Percentiles rank a stretch among this genome's conserved stretches.
phyloP scores from a whole-genome alignment of 2,888 invertebrate genomes.

The Ectropis crepuscularia region DNA sequence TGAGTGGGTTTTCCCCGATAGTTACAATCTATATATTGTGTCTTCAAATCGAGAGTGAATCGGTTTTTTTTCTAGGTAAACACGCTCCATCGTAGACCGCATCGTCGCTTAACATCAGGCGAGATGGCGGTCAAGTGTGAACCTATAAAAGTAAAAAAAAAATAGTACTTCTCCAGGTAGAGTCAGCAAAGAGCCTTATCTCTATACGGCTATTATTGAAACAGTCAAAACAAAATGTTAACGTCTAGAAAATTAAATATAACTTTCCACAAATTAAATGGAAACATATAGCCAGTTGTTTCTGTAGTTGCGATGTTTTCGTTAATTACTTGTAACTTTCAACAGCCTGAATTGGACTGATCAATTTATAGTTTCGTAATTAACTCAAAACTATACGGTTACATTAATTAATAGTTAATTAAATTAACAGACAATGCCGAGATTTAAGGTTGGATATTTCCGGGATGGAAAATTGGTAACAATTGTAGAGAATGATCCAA shows the following conservation, averaged over 20 bases:
- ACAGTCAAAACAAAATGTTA: background rate
- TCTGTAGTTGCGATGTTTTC: conserved; percentile 1
- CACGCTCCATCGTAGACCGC: no score
- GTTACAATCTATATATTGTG: no score
- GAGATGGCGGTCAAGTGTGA: no score
- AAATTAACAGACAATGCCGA: background rate
- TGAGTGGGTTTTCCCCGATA: no score
- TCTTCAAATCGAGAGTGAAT: no score
- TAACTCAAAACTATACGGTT: conserved; percentile 5
- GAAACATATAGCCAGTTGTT: background rate
- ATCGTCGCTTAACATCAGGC: no score
- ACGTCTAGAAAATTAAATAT: conserved; percentile 2
- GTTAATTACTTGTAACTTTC: background rate
- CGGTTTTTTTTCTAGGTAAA: no score
- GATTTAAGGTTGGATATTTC: background rate
- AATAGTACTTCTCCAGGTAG: no score
- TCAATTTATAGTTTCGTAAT: conserved; percentile 15
- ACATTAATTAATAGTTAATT: conserved; percentile 5
- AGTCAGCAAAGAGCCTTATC: no score
- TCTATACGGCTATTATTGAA: no score
- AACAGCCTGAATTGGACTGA: conserved; percentile 5
- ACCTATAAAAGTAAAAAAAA: no score
- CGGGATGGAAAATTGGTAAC: background rate
- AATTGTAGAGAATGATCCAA: background rate
- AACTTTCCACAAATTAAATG: conserved; percentile 3